A percentile compares a stretch with the other conserved stretches of the same genome.
phyloP scores from a whole-genome alignment of 2,888 invertebrate genomes.

The Alviniconcha strummeri region DNA sequence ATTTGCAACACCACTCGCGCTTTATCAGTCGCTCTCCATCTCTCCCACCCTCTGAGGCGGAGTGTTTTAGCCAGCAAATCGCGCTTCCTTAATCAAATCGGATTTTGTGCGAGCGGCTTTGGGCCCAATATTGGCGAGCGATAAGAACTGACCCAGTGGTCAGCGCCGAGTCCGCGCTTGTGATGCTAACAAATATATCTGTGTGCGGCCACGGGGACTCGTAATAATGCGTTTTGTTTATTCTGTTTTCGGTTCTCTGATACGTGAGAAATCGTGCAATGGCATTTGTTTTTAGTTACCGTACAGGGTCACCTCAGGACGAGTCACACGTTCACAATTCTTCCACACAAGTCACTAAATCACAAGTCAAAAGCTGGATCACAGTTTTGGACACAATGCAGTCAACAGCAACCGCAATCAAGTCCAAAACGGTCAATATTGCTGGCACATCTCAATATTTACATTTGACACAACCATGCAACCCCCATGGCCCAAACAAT shows the following conservation, averaged over 20 bases:
- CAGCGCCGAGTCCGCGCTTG: not conserved
- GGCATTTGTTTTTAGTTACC: no score
- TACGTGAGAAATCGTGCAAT: no score
- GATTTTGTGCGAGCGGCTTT: constrained; percentile 13
- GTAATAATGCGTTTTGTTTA: not conserved
- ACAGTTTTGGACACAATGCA: no score
- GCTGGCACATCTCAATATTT: no score
- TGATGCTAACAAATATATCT: constrained; percentile 13
- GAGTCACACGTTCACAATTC: no score
- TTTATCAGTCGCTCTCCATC: constrained; percentile 9
- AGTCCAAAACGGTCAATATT: no score
- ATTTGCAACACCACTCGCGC: constrained; percentile 23
- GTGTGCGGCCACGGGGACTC: not conserved
- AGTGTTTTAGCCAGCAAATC: constrained; percentile 8
- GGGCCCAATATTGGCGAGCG: constrained; percentile 17
- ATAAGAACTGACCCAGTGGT: constrained; percentile 23
- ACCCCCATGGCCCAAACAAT: no score
- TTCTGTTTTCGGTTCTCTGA: not conserved
- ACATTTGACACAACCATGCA: no score
- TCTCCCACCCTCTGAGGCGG: constrained; percentile 14
- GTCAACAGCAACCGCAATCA: no score
- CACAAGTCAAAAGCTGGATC: no score
- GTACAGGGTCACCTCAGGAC: no score
- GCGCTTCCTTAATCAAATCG: constrained; percentile 27
- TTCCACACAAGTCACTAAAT: no score